Base-by-base conservation (phyloP, 1,140 invertebrate genomes). In the Drosophila ogumai region DNA sequence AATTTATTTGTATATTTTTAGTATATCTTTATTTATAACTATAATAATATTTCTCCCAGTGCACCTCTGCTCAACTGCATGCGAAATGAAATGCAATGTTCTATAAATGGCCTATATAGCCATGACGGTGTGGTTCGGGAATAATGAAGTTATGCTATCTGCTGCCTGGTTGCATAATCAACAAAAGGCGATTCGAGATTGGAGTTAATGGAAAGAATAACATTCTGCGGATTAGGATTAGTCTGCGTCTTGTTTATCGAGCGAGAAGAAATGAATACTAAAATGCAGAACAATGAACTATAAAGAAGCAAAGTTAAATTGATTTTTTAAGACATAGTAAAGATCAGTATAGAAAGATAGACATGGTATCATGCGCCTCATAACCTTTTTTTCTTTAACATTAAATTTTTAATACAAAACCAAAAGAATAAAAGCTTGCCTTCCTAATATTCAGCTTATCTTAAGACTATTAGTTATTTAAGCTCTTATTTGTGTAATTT, bases 71-170 rank as follows among this genome's bases (percentile, higher is more conserved):
- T 19, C 50, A 17, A 36, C 28, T 49, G 52, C 38, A 73, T 76
- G 50, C 56, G 47, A 59, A 76, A 66, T 67, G 50, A 58, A 75
- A 76, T 76, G 72, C 74, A 67, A 47, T 76, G 41, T 59, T 63
- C 54, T 59, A 52, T 50, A 28, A 69, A 44, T 76, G 72, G 73
- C 74, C 74, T 49, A 76, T 67, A 65, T 75, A 67, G 46, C 36
- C 49, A 49, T 34, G 50, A 55, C 41, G 43, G 32, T 38, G 17
- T 57, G 73, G 28, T 28, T 59, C 22, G 32, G 25, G 19, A 75
- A 58, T 76, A 76, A 76, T 67, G 59, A 75, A 76, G 73, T 59
- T 76, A 58, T 67, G 55, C 73, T 49, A 59, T 65, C 58, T 75
- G 41, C 38, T 54, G 44, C 59, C 44, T 41, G 17, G 69, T 74